These are phyloP conservation scores for Pseudochaenichthys georgianus DNA, from an alignment of 2,797 vertebrate species.

Conservation along the genomic window DNA sequence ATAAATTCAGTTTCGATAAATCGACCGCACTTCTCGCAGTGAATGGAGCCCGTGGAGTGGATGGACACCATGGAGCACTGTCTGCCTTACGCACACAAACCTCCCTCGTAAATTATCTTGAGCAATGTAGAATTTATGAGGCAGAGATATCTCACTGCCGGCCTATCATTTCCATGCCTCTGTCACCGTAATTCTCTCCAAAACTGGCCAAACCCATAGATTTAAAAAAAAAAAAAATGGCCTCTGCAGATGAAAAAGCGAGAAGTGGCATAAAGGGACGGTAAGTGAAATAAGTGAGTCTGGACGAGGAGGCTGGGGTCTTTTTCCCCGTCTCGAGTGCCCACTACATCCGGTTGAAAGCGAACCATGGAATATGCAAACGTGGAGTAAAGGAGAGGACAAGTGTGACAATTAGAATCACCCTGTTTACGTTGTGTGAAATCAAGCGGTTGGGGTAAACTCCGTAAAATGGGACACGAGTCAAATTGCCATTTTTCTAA, in stretches of 20 bases:
- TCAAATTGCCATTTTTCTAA: conserved; percentile 55
- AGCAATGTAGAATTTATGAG: conserved; percentile 86
- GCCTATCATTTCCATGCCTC: conserved; percentile 84
- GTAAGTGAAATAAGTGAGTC: conserved; percentile 43
- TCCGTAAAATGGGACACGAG: conserved; percentile 66
- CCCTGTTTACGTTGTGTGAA: conserved; percentile 65
- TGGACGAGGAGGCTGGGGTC: conserved; percentile 28
- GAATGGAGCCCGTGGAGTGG: conserved; percentile 74
- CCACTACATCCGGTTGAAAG: conserved; percentile 37
- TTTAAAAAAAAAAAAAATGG: conserved; percentile 52
- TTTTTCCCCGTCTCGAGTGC: conserved; percentile 19
- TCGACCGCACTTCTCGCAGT: conserved; percentile 63
- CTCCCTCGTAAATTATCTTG: conserved; percentile 81
- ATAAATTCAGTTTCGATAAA: conserved; percentile 72
- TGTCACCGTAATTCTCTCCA: conserved; percentile 84
- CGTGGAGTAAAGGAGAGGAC: conserved; percentile 42
- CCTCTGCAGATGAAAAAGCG: conserved; percentile 57
- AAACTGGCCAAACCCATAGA: conserved; percentile 76
- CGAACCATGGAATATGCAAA: conserved; percentile 19
- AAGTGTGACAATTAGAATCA: conserved; percentile 60
- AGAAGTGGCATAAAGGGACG: conserved; percentile 44
- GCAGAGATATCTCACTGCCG: conserved; percentile 82
- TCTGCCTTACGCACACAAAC: conserved; percentile 79
- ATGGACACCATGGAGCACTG: conserved; percentile 77
- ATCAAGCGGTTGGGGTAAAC: conserved; percentile 61